Base-by-base conservation (phyloP, 2,797 vertebrate species). In the Aotus griseimembra region DNA sequence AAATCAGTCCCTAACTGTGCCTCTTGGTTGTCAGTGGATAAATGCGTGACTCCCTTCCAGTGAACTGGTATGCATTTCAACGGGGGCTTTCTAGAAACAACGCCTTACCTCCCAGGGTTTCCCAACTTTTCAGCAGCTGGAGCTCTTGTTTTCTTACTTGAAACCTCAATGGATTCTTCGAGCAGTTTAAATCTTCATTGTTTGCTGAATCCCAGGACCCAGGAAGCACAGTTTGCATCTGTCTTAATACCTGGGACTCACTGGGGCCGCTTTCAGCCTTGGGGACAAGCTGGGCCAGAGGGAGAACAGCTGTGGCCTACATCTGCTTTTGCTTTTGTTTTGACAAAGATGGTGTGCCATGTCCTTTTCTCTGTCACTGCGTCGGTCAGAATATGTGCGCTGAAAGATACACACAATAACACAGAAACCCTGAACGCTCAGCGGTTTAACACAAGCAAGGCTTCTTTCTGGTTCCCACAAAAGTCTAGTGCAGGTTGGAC, bases 21-120 rank as follows among this genome's bases (percentile, higher is more conserved):
- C 75, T 93, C 7, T 48, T 67, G 7, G 84, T 58, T 26, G 14
- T 93, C 75, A 83, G 33, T 41, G 64, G 41, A 77, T 76, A 88
- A 96, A 96, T 76, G n/a, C 44, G 20, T 30, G 61, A 67, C 7
- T n/a, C 70, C 70, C 48, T 94, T 84, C 76, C 87, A 89, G 92
- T 72, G 64, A 92, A 77, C 26, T 67, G 46, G 85, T 67, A 13
- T 87, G 75, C 95, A 87, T 95, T 94, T 94, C 91, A 87, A 33
- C 87, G 86, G 77, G 33, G 41, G n/a, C 70, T 96, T 94, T 94
- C 73, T 46, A 39, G 83, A 94, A 93, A 83, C 75, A 93, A 89
- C 64, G 44, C 58, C 50, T 96, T 88, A 41, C 50, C 41, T 83
- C 67, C 70, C 36, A 76, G 33, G 20, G 17, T 33, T 94, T 85